A percentile compares a stretch with the other conserved stretches of the same genome.
These are phyloP conservation scores for Nezara viridula DNA, from an alignment of 2,888 invertebrate genomes.

Conservation along the genomic window DNA sequence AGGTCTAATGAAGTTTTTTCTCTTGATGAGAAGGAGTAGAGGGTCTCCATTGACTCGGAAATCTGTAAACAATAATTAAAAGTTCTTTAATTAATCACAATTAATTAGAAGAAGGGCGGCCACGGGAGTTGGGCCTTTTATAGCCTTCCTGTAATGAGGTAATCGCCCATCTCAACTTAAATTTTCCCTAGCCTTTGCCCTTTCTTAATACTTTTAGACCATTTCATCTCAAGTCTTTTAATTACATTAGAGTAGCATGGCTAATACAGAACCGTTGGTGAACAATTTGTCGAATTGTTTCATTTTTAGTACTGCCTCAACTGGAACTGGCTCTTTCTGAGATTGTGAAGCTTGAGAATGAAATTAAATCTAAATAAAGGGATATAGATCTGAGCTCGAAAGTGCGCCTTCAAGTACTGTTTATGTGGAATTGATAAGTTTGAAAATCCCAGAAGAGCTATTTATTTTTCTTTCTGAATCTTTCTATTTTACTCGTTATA, in stretches of 20 bases:
- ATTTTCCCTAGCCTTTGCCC: constrained; percentile 20
- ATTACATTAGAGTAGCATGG: not conserved
- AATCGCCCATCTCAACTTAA: constrained; percentile 22
- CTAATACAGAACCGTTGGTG: not conserved
- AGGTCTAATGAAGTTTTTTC: constrained; percentile 53
- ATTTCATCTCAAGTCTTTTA: constrained; percentile 20
- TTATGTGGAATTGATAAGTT: too few relatives aligned
- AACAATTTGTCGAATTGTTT: not conserved
- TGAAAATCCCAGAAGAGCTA: too few relatives aligned
- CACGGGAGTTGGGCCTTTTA: constrained; percentile 28
- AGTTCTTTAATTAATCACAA: constrained; percentile 59
- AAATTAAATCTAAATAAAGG: not conserved
- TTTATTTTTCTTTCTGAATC: too few relatives aligned
- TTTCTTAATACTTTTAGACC: not conserved
- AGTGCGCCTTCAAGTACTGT: too few relatives aligned
- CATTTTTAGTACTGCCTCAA: not conserved
- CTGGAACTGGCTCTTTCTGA: not conserved
- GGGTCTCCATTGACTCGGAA: constrained; percentile 45
- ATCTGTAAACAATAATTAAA: constrained; percentile 59
- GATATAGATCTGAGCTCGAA: not conserved
- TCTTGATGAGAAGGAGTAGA: constrained; percentile 8
- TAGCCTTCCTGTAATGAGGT: constrained; percentile 38
- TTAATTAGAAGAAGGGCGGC: constrained; percentile 54
- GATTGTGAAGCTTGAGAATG: not conserved
- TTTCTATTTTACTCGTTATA: too few relatives aligned